Evolutionary conservation across 2,888 invertebrate genomes (phyloP), one percentile per base, ranked within the genome.

Genomic region (Hyles lineata): DNA sequence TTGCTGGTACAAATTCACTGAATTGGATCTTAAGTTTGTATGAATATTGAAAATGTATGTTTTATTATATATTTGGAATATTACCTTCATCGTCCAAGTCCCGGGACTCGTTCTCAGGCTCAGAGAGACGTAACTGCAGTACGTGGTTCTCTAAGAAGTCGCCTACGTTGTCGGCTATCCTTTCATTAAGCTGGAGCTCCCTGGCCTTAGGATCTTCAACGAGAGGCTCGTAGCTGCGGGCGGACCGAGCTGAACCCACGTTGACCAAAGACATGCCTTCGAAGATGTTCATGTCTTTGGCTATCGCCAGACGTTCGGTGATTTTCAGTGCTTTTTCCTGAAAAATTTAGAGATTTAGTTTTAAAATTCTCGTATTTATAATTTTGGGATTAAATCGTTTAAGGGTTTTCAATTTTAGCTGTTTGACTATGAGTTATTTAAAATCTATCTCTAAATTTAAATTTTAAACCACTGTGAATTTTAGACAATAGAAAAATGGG

Each of bases 281-380:
- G 73, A 91, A 91, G 72, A 94, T 83, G 63, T 92, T 93, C 50
- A 96, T 79, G 75, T 95, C 95, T 79, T 95, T 90, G 60, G 95
- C 88, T 71, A 95, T 92, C 0, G 96, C 95, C 9, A 96, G 90
- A 62, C 90, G 90, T 80, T 96, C 96, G 60, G 96, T 95, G 78
- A 95, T 94, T 79, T 95, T 95, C 29, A 96, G 85, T 11, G 96
- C 96, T 80, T 96, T 93, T 95, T 96, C 96, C 96, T 96, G 92
- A 23, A 86, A 89, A 72, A 70, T 59, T 74, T n/a, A 52, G 21
- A 70, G 29, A 71, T 29, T 71, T 25, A 21, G 55, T 43, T 50
- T 67, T 9, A 32, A 5, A 7, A 43, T 43, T 9, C 11, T 2
- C 11, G 11, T 43, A 43, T 43, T 43, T 43, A 2, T 43, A n/a